Evolutionary conservation across 2,888 invertebrate species (phyloP).

Genomic region (Rhagium mordax): DNA sequence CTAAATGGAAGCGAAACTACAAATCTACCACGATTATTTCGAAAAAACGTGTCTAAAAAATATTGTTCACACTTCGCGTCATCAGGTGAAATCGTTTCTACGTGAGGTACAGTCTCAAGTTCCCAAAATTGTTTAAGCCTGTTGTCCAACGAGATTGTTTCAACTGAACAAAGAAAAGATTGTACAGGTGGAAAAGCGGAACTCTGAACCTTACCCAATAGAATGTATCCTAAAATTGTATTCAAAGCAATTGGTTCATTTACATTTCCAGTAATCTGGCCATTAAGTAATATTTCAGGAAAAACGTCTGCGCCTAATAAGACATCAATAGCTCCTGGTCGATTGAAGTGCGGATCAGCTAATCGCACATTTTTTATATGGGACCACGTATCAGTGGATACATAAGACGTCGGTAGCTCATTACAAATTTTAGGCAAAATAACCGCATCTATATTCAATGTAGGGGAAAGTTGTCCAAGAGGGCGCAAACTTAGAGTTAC

Average conservation of each 20-base stretch:
- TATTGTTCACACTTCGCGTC: not conserved
- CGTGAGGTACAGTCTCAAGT: not conserved
- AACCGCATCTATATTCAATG: not conserved
- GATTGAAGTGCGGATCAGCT: not conserved
- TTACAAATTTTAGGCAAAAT: not conserved
- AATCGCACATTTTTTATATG: not conserved
- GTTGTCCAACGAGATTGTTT: too few relatives aligned
- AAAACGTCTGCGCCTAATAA: too few relatives aligned
- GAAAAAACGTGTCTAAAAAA: slow-evolving; percentile 6
- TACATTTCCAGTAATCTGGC: too few relatives aligned
- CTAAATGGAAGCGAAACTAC: not conserved
- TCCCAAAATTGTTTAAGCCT: not conserved
- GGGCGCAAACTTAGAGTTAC: slow-evolving; percentile 2
- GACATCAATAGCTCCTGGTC: not conserved
- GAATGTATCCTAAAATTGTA: too few relatives aligned
- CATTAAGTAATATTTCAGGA: too few relatives aligned
- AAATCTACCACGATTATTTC: slow-evolving; percentile 5
- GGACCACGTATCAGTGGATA: not conserved
- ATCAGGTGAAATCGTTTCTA: not conserved
- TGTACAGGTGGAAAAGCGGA: too few relatives aligned
- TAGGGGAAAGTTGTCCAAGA: not conserved
- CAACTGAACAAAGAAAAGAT: too few relatives aligned
- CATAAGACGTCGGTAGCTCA: not conserved
- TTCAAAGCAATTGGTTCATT: too few relatives aligned
- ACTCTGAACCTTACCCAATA: too few relatives aligned